These are phyloP conservation scores for Rhinoptilus africanus DNA, from an alignment of 2,113 vertebrate genomes.

Conservation along the genomic window DNA sequence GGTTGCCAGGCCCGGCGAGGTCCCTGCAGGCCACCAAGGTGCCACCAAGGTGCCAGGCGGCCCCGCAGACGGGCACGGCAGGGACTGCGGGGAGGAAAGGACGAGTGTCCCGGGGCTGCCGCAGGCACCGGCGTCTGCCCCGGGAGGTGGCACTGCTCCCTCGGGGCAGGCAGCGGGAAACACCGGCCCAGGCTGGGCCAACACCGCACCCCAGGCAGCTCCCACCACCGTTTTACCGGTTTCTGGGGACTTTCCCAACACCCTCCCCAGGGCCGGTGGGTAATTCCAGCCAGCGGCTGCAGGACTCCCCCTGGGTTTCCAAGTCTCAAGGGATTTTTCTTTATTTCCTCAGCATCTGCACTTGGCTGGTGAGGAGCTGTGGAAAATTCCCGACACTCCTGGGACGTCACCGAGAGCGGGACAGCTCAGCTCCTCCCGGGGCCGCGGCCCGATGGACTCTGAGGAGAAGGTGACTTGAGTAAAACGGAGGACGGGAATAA, in stretches of 20 bases:
- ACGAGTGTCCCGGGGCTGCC: not conserved
- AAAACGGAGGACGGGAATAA: accelerated
- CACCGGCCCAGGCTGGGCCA: not conserved
- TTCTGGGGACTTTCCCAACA: not conserved
- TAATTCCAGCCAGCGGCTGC: not conserved
- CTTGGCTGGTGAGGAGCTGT: not conserved
- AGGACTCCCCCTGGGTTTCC: accelerated
- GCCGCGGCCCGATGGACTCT: accelerated
- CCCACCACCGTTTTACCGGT: accelerated
- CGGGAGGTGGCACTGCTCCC: not conserved
- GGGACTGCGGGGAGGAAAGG: not conserved
- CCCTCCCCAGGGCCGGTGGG: not conserved
- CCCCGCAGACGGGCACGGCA: accelerated
- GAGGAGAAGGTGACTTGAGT: not conserved
- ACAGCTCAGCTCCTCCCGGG: accelerated
- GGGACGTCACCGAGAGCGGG: accelerated
- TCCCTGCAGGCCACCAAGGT: not conserved
- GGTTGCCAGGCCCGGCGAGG: not conserved
- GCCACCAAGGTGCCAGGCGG: accelerated
- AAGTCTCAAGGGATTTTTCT: not conserved
- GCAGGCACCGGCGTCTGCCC: not conserved
- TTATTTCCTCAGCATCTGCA: not conserved
- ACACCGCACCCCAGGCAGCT: not conserved
- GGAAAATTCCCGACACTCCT: not conserved
- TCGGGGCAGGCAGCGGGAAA: not conserved